Percentiles rank a stretch among this genome's conserved stretches.
These are phyloP conservation scores for Drosophila eohydei DNA, from an alignment of 2,888 invertebrate species.

Conservation along the genomic window DNA sequence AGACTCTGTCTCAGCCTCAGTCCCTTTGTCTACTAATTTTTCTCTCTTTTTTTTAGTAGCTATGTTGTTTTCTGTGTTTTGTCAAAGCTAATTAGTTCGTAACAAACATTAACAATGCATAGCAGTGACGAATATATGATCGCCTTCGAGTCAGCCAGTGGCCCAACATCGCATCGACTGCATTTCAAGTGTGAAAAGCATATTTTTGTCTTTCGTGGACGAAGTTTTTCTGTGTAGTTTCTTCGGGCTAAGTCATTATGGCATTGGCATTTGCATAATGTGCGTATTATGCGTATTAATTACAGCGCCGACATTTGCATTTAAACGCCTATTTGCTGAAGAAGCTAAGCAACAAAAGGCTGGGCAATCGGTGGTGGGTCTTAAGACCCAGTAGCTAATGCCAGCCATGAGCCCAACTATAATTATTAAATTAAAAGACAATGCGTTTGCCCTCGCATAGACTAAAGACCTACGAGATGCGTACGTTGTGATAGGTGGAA, in stretches of 20 bases:
- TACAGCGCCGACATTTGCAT: conserved; percentile 78
- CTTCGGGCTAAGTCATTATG: conserved; percentile 67
- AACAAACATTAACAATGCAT: conserved; percentile 70
- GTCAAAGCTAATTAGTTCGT: conserved; percentile 83
- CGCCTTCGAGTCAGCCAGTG: conserved; percentile 28
- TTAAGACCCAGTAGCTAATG: conserved; percentile 63
- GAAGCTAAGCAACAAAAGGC: conserved; percentile 24
- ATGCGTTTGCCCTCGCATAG: conserved; percentile 42
- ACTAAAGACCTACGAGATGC: conserved; percentile 69
- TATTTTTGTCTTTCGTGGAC: conserved; percentile 43
- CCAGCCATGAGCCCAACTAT: conserved; percentile 46
- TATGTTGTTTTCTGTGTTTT: conserved; percentile 70
- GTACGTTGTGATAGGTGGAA: conserved; percentile 63
- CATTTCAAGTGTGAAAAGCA: conserved; percentile 73
- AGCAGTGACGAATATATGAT: conserved; percentile 72
- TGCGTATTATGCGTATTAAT: conserved; percentile 80
- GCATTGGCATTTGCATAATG: conserved; percentile 78
- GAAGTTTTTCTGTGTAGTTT: conserved; percentile 6
- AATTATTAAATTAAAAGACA: conserved; percentile 79
- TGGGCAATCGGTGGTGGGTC: conserved; percentile 57
- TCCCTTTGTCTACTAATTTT: conserved; percentile 66
- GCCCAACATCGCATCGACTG: conserved; percentile 25
- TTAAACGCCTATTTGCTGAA: conserved; percentile 77
- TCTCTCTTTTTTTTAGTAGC: conserved; percentile 54
- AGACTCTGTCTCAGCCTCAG: neutral